Conservation (phyloP, 2,113 vertebrate species). For the Ochotona princeps region DNA sequence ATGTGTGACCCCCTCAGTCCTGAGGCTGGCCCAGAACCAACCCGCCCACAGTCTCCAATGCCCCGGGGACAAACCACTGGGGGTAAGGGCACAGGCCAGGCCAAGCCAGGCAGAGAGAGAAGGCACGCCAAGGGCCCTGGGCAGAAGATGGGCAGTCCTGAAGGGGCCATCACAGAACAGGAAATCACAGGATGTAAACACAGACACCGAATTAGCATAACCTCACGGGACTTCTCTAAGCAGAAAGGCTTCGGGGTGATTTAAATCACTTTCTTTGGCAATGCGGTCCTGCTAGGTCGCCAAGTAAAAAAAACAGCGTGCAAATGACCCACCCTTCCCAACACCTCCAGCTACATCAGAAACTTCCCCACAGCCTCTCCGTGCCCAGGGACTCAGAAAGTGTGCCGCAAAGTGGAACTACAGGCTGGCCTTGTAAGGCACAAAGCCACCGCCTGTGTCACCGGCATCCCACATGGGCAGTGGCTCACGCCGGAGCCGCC, state of each 20-base stretch:
- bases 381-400: too few species aligned
- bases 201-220: neutral
- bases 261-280: constrained; percentile 17
- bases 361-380: rapidly evolving
- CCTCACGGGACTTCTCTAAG: neutral
- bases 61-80: too few species aligned
- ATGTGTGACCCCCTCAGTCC: rapidly evolving
- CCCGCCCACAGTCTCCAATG: rapidly evolving
- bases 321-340: neutral
- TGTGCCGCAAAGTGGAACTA: too few species aligned
- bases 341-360: too few species aligned
- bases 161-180: rapidly evolving
- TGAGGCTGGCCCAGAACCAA: too few species aligned
- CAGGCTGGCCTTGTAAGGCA: too few species aligned
- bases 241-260: neutral
- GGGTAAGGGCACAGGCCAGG: rapidly evolving
- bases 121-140: rapidly evolving
- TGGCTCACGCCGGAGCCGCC: too few species aligned
- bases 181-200: rapidly evolving
- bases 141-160: neutral
- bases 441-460: too few species aligned
- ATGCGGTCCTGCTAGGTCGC: neutral
- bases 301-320: neutral
- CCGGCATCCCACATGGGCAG: too few species aligned
- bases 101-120: neutral